Evolutionary conservation across 2,888 invertebrate genomes (phyloP), one percentile per base, ranked within the genome.

Genomic region (Vanessa cardui): DNA sequence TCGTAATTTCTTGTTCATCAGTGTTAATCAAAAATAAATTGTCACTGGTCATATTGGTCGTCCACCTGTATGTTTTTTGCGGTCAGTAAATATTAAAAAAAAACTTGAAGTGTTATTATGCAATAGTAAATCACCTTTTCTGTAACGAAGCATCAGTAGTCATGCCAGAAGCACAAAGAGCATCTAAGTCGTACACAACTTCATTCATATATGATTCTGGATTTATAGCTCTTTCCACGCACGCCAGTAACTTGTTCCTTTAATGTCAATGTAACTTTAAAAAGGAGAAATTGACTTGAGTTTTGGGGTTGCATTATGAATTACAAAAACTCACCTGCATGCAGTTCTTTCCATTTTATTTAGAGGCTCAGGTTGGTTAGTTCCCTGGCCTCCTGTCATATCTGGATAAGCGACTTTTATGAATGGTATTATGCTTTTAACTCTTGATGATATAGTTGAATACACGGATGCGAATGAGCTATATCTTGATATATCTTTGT

Each of bases 351-450:
- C 93, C 87, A 89, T 91, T 77, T 89, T 88, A 74, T 95, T 94
- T 20, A 96, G 84, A 1, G 94, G 94, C 78, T 96, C 96, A 0
- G 94, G 91, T n/a, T 87, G 85, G 58, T 88, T 90, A 0, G 87
- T 81, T 21, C 94, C 90, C 62, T 93, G 88, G 0, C 94, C 95
- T 0, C 95, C 95, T 74, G 93, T 90, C 86, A 96, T 89, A 77
- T 96, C 96, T 20, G 97, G 96, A 83, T 96, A 96, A 0, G 96
- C 95, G 6, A 96, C 94, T 86, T 96, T 96, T 45, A 95, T 94
- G 83, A 96, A 96, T 7, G 94, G 94, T 69, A 95, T 94, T 16
- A 96, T 94, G 78, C 95, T 95, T 64, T 85, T 89, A 5, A 95
- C 94, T 72, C 91, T 86, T 49, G 94, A 94, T 0, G 95, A 93